Base-by-base conservation (phyloP, 2,113 vertebrate species). In the Trematomus loennbergii region DNA sequence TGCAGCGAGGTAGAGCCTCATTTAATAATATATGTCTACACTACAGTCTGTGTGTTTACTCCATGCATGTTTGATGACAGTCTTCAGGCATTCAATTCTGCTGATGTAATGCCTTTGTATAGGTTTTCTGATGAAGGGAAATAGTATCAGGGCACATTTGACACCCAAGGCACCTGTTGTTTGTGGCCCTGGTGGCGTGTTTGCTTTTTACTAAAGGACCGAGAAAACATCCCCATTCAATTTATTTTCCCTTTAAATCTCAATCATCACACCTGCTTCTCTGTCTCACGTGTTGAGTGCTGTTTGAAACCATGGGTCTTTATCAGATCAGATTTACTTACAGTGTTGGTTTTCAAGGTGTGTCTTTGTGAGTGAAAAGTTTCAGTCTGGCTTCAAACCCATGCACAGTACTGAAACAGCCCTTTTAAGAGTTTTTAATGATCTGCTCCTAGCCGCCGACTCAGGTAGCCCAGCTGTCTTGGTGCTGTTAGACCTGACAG, bases 341-440 rank as follows among this genome's bases (percentile, higher is more conserved):
- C 18, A 36, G 10, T 79, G 61, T 80, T 58, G 43, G 57, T 13
- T 75, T 69, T 65, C 1, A 81, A 62, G 84, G 81, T 72, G 83
- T 78, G 78, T 75, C 80, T 43, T 40, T 13, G 4, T 75, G 48
- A 72, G 57, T 17, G 15, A 79, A 63, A 81, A 22, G 40, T 73
- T 74, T n/a, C n/a, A n/a, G n/a, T n/a, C n/a, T n/a, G n/a, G n/a
- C n/a, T n/a, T n/a, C n/a, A n/a, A n/a, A n/a, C n/a, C n/a, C n/a
- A n/a, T n/a, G n/a, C n/a, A n/a, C n/a, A n/a, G n/a, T n/a, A n/a
- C n/a, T n/a, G n/a, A n/a, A n/a, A n/a, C n/a, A n/a, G n/a, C n/a
- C n/a, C n/a, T n/a, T n/a, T n/a, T n/a, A n/a, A n/a, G n/a, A n/a
- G n/a, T n/a, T n/a, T n/a, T n/a, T n/a, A n/a, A n/a, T n/a, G n/a